Percentiles rank a stretch among this genome's conserved stretches.
These are phyloP conservation scores for Diglossa brunneiventris DNA, from an alignment of 2,113 vertebrate species.

Conservation along the genomic window DNA sequence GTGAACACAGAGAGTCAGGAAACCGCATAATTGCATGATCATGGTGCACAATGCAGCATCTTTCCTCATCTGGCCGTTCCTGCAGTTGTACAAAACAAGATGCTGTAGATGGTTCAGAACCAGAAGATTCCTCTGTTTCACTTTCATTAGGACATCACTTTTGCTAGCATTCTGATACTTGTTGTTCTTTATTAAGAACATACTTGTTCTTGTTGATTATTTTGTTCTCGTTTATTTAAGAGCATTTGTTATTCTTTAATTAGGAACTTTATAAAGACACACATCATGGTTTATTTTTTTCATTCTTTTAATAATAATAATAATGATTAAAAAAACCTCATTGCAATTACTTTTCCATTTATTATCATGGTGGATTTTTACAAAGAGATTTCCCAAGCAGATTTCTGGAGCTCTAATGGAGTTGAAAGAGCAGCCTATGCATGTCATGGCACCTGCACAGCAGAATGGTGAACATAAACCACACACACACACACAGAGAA, in stretches of 20 bases:
- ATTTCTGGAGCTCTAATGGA: background rate
- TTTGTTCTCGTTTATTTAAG: background rate
- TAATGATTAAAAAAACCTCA: background rate
- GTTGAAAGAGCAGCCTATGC: background rate
- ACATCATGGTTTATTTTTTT: background rate
- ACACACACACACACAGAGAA: background rate
- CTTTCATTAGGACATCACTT: background rate
- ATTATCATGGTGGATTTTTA: constrained; percentile 7
- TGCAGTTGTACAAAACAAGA: background rate
- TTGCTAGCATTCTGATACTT: background rate
- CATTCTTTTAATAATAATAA: constrained; percentile 39
- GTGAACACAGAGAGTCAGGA: background rate
- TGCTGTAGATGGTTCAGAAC: background rate
- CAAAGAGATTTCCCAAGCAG: background rate
- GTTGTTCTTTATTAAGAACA: background rate
- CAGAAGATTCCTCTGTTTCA: background rate
- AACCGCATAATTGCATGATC: background rate
- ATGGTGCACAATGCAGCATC: background rate
- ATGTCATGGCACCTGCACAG: background rate
- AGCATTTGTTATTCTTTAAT: background rate
- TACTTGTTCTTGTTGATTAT: background rate
- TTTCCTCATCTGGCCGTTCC: background rate
- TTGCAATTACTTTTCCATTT: constrained; percentile 19
- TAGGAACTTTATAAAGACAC: background rate
- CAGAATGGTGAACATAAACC: background rate